Percentiles rank a stretch among this genome's conserved stretches.
Evolutionary conservation across 2,797 vertebrate genomes (phyloP).

Genomic region (Sebastes alutus): DNA sequence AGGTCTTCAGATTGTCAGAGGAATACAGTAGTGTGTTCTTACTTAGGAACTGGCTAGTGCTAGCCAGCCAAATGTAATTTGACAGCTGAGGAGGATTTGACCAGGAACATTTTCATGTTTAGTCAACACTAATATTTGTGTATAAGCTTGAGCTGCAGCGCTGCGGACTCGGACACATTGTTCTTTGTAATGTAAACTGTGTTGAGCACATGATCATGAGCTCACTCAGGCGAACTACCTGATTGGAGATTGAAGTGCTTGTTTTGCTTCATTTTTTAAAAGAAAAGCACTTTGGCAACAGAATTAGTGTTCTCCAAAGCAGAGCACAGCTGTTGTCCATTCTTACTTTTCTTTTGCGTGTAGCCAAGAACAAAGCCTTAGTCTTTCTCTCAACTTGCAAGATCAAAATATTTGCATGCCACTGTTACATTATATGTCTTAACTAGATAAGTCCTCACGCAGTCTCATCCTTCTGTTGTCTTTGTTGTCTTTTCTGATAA

Average conservation of each 20-base stretch:
- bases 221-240: background rate
- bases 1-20: background rate
- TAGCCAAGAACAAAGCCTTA: background rate
- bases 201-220: background rate
- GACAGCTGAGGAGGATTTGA: background rate
- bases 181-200: background rate
- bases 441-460: constrained; percentile 14
- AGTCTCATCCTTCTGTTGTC: constrained; percentile 47
- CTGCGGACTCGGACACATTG: background rate
- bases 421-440: constrained; percentile 19
- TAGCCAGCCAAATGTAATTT: background rate
- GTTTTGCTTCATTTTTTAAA: background rate
- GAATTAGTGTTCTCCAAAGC: background rate
- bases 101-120: background rate
- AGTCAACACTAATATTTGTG: background rate
- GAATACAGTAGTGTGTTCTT: background rate
- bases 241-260: background rate
- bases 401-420: constrained; percentile 60
- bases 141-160: background rate
- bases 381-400: constrained; percentile 1
- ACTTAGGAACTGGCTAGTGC: background rate
- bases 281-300: background rate
- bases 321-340: background rate
- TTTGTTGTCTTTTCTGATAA: constrained; percentile 68
- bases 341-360: background rate